Evolutionary conservation across 2,797 vertebrate genomes (phyloP).

Genomic region (Luscinia luscinia): DNA sequence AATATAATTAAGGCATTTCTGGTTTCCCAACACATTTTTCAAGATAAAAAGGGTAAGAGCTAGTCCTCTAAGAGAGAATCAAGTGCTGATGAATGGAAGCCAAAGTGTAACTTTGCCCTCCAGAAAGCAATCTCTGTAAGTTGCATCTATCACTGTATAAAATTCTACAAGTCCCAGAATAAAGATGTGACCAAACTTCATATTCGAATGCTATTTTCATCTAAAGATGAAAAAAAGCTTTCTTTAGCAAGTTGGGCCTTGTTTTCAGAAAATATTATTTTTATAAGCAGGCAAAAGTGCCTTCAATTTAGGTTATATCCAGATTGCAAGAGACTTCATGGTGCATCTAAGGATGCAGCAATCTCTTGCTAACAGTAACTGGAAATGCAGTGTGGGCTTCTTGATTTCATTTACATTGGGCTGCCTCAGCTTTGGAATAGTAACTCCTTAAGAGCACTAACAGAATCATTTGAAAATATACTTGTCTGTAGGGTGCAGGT

Average conservation of each 20-base stretch:
- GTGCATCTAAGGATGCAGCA: not conserved
- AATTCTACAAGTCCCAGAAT: not conserved
- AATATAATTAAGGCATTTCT: constrained; percentile 68
- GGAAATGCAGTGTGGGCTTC: not conserved
- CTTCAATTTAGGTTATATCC: not conserved
- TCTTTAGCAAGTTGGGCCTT: not conserved
- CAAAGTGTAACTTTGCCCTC: not conserved
- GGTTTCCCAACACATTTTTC: constrained; percentile 51
- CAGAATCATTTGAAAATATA: not conserved
- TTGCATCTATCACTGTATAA: constrained; percentile 1
- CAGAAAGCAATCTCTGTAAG: constrained; percentile 23
- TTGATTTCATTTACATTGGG: not conserved
- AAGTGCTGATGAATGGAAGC: constrained; percentile 41
- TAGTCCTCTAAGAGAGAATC: constrained; percentile 29
- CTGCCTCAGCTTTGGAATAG: not conserved
- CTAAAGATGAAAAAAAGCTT: not conserved
- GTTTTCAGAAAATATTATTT: not conserved
- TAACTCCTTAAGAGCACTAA: not conserved
- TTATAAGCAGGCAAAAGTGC: not conserved
- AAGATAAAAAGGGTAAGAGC: constrained; percentile 55
- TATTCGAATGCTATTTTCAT: not conserved
- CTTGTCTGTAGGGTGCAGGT: not conserved
- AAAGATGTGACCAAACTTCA: constrained; percentile 18
- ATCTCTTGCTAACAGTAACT: not conserved
- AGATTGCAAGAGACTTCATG: not conserved